Conservation (phyloP, 1,140 invertebrate species). For the Linepithema humile region DNA sequence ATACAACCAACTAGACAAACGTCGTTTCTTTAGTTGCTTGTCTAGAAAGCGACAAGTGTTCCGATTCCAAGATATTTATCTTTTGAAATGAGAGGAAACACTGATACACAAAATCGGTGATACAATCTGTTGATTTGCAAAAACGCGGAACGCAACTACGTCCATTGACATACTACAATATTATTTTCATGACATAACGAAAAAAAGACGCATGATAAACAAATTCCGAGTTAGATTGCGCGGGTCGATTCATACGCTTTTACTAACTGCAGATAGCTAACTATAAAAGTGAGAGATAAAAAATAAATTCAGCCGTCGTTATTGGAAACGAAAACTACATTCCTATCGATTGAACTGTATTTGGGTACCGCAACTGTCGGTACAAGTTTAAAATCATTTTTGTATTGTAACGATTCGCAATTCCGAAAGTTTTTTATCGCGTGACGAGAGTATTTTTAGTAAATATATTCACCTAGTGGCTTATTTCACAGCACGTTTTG, state of each 20-base stretch:
- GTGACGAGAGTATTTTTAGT: background rate
- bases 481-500: no score
- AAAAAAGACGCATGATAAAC: background rate
- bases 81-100: background rate
- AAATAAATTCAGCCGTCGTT: constrained; percentile 10
- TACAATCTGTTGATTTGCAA: background rate
- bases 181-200: constrained; percentile 44
- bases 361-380: background rate
- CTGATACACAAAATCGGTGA: background rate
- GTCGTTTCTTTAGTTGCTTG: background rate
- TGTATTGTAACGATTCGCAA: background rate
- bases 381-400: background rate
- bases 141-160: background rate
- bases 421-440: background rate
- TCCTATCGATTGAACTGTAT: background rate
- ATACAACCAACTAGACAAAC: background rate
- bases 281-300: constrained; percentile 6
- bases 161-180: constrained; percentile 55
- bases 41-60: background rate
- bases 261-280: constrained; percentile 15
- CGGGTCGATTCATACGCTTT: background rate
- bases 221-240: constrained; percentile 16
- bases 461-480: background rate
- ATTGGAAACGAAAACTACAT: constrained; percentile 1
- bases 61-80: background rate